Base-by-base conservation (phyloP, 2,113 vertebrate genomes). In the Cephalopholis sonnerati region DNA sequence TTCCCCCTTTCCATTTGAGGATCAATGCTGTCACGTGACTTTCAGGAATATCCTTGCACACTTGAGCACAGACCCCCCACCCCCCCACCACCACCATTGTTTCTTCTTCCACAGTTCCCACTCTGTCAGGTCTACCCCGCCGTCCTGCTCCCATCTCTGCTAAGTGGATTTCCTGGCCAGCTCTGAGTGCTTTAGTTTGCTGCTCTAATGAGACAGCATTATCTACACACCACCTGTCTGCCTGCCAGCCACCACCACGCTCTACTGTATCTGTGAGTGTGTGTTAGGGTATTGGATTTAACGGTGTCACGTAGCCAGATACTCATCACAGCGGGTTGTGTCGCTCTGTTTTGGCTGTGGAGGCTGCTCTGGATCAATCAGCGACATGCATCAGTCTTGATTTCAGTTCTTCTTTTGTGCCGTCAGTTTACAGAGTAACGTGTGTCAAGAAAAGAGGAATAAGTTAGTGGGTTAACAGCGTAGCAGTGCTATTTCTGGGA, bases 111-210 rank as follows among this genome's bases (percentile, higher is more conserved):
- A 15, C 65, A 36, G 4, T 63, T 70, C 67, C 65, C 77, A 18
- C 59, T 77, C 73, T 29, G 62, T 53, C 29, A 17, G 41, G 48
- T 68, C 36, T 36, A 79, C 80, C 51, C 58, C 5, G 20, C 77
- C 57, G 44, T 85, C 81, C 79, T 36, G 51, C 73, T 87, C 71
- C 80, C 74, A 48, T 74, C 84, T 82, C 74, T 3, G 29, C 67
- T 92, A 92, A 94, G 87, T 93, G 93, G 92, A 93, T 94, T 94
- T 92, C 84, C 88, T 63, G 85, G 70, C 50, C 70, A 82, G 84
- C 87, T 87, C 82, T 91, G 90, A 93, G 93, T 91, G 93, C 84
- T 87, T 91, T 87, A 89, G 85, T 58, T 17, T 48, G 20, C 73
- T 11, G 78, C 50, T 90, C 59, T 91, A 92, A 92, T 91, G 87